A percentile compares a stretch with the other conserved stretches of the same genome.
These are phyloP conservation scores for Catamblyrhynchus diadema DNA, from an alignment of 2,797 vertebrate genomes.

Conservation along the genomic window DNA sequence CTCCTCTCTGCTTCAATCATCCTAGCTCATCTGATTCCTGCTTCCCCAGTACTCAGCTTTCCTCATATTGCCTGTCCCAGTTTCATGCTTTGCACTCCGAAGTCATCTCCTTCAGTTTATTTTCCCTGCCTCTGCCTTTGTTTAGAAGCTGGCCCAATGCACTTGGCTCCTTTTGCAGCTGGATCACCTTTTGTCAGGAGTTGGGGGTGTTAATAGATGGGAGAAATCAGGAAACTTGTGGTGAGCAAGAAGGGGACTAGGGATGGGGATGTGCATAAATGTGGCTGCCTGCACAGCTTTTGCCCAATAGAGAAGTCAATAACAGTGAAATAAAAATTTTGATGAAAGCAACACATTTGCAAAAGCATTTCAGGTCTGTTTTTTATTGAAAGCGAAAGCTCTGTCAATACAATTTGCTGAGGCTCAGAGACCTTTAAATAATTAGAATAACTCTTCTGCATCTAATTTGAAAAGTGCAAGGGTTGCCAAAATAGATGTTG, in stretches of 20 bases:
- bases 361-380: neutral
- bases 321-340: neutral
- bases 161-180: neutral
- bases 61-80: neutral
- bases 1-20: conserved; percentile 35
- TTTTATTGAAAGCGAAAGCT: conserved; percentile 34
- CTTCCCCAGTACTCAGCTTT: neutral
- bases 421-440: conserved; percentile 33
- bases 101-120: neutral
- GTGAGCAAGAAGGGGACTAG: neutral
- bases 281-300: neutral
- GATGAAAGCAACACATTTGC: neutral
- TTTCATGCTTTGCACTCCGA: neutral
- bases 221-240: neutral
- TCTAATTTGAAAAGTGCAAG: conserved; percentile 51
- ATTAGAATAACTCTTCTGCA: conserved; percentile 52
- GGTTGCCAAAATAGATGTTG: conserved; percentile 14
- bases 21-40: neutral
- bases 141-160: neutral
- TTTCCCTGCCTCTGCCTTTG: neutral
- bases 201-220: neutral
- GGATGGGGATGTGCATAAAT: neutral
- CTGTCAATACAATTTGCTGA: conserved; percentile 56
- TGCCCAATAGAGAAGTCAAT: neutral
- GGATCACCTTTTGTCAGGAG: neutral